These are phyloP conservation scores for Dendroctonus valens DNA, from an alignment of 1,140 invertebrate species.

Conservation along the genomic window DNA sequence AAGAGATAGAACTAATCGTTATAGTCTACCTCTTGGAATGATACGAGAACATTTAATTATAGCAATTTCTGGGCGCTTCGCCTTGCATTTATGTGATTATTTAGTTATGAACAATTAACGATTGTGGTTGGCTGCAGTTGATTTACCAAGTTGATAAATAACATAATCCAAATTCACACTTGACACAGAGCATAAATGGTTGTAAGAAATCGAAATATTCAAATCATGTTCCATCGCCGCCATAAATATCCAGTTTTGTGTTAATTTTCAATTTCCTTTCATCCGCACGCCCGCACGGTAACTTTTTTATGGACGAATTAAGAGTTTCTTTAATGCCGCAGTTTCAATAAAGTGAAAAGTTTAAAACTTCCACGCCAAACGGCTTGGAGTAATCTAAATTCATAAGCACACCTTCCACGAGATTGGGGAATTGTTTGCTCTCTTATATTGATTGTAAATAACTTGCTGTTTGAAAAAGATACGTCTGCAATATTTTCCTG, in stretches of 20 bases:
- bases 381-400: conserved; percentile 43
- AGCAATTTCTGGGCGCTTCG: too few relatives aligned
- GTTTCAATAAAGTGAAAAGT: conserved; percentile 39
- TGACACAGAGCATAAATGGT: too few relatives aligned
- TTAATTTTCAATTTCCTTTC: conserved; percentile 45
- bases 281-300: conserved; percentile 40
- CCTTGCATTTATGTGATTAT: too few relatives aligned
- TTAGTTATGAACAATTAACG: too few relatives aligned
- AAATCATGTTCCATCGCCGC: too few relatives aligned
- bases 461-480: conserved; percentile 11
- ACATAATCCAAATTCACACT: too few relatives aligned
- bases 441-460: conserved; percentile 38
- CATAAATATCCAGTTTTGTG: neutral
- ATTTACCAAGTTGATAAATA: too few relatives aligned
- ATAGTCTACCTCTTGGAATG: too few relatives aligned
- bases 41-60: too few relatives aligned
- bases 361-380: conserved; percentile 32
- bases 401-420: conserved; percentile 42
- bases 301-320: conserved; percentile 43
- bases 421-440: conserved; percentile 34
- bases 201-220: too few relatives aligned
- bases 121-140: too few relatives aligned
- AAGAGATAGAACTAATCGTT: too few relatives aligned
- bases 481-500: neutral
- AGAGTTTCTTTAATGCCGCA: conserved; percentile 42